Percentiles rank a stretch among this genome's conserved stretches.
Conservation (phyloP, 1,140 invertebrate genomes). For the Drosophila ogumai region DNA sequence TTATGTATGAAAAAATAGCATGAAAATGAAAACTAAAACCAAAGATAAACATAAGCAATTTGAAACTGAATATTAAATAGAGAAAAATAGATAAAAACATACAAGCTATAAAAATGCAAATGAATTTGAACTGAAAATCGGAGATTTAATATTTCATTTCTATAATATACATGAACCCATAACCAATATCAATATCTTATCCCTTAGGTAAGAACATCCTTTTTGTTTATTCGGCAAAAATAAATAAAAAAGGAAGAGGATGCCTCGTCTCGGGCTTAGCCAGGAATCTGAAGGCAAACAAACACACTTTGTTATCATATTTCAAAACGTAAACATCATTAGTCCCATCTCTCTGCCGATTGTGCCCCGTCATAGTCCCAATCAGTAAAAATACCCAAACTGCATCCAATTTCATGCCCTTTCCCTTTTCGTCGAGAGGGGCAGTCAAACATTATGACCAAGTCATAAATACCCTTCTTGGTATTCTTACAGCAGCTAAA, state of each 20-base stretch:
- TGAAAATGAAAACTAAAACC: slow-evolving; percentile 1
- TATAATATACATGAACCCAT: not conserved
- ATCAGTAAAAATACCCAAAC: slow-evolving; percentile 34
- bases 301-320: slow-evolving; percentile 49
- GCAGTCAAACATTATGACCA: slow-evolving; percentile 28
- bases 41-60: not conserved
- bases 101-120: not conserved
- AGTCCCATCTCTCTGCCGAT: slow-evolving; percentile 26
- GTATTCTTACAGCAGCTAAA: slow-evolving; percentile 33
- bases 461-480: slow-evolving; percentile 45
- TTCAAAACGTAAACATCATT: slow-evolving; percentile 48
- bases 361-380: slow-evolving; percentile 46
- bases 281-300: slow-evolving; percentile 27
- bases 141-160: not conserved
- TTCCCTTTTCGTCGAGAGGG: slow-evolving; percentile 29
- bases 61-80: not conserved
- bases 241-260: not conserved
- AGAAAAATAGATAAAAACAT: not conserved
- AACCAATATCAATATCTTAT: not conserved
- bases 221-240: not conserved
- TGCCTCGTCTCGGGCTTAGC: not conserved
- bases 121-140: too few species aligned
- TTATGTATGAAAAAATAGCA: not conserved
- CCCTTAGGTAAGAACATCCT: slow-evolving; percentile 13
- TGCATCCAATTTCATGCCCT: slow-evolving; percentile 37